phyloP scores from a whole-genome alignment of 2,888 invertebrate genomes.

The Athalia circularis region DNA sequence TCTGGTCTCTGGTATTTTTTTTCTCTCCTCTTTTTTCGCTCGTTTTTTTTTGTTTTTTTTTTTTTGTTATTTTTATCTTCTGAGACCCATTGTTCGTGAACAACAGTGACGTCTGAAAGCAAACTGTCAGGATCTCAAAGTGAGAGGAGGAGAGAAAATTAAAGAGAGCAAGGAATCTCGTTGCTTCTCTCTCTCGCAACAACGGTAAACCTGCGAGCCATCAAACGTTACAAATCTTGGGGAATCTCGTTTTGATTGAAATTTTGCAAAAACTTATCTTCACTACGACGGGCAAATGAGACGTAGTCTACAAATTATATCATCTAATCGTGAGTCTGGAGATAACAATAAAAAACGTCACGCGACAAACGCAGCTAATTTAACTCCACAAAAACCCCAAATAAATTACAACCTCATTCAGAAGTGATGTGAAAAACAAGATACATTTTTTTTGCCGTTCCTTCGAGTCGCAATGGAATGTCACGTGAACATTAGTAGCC shows the following conservation, averaged over 20 bases:
- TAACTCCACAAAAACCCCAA: not conserved
- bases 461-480: not conserved
- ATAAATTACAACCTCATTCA: no score
- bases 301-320: not conserved
- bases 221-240: constrained; percentile 38
- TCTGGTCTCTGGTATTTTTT: not conserved
- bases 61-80: not conserved
- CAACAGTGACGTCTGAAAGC: constrained; percentile 28
- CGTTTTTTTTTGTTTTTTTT: not conserved
- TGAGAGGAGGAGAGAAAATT: no score
- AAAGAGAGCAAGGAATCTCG: no score
- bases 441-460: not conserved
- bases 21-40: not conserved
- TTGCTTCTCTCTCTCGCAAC: no score
- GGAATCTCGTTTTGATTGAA: constrained; percentile 38
- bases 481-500: not conserved
- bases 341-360: no score
- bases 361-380: not conserved
- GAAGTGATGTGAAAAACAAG: not conserved
- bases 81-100: not conserved
- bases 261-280: constrained; percentile 40
- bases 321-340: no score
- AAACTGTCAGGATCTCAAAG: constrained; percentile 12
- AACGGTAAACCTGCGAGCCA: constrained; percentile 8
- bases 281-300: not conserved